phyloP scores from a whole-genome alignment of 2,797 vertebrate genomes.

The Urophycis tenuis region DNA sequence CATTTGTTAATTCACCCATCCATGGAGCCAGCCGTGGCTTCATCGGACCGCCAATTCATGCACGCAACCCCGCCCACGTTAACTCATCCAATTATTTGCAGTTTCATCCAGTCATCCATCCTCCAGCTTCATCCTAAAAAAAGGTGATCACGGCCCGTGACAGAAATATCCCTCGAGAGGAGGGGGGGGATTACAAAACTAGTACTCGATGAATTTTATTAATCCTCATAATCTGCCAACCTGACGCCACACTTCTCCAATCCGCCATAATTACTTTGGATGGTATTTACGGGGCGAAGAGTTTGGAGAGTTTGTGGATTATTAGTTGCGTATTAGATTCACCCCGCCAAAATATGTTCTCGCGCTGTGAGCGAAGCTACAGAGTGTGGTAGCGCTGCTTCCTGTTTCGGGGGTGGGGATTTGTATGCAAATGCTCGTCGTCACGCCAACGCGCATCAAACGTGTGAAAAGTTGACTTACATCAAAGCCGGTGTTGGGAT shows the following conservation, averaged over 20 bases:
- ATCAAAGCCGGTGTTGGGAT: slow-evolving; percentile 98
- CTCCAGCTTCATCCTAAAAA: not conserved
- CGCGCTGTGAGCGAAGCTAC: not conserved
- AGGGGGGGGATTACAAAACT: not conserved
- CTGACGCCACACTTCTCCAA: not conserved
- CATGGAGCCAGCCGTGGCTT: not conserved
- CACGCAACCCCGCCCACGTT: not conserved
- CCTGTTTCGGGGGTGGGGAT: not conserved
- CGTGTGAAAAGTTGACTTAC: slow-evolving; percentile 75
- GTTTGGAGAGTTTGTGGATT: not conserved
- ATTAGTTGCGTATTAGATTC: not conserved
- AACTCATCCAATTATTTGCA: not conserved
- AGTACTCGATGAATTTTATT: not conserved
- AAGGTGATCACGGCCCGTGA: not conserved
- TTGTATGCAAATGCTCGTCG: not conserved
- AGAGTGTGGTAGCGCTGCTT: not conserved
- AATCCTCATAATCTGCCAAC: not conserved
- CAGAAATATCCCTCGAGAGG: not conserved
- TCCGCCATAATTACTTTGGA: not conserved
- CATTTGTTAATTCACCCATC: not conserved
- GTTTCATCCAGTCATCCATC: not conserved
- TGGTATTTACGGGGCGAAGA: not conserved
- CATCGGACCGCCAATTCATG: not conserved
- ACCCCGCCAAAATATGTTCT: not conserved
- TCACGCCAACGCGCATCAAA: not conserved